Evolutionary conservation across 1,140 invertebrate species (phyloP).

Genomic region (Papilio machaon): DNA sequence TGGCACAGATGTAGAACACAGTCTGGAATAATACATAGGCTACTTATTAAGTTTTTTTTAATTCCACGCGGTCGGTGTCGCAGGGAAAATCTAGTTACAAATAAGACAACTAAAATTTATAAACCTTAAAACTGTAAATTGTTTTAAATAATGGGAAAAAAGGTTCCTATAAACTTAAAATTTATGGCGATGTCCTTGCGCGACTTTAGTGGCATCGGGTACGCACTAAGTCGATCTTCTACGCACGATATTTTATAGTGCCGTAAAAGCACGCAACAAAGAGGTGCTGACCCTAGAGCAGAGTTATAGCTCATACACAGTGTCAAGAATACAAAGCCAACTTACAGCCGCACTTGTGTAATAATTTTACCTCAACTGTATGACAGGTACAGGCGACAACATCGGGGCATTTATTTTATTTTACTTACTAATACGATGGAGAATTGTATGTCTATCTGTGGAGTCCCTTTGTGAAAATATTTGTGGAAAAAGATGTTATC

Average conservation of each 20-base stretch:
- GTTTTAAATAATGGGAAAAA: background rate
- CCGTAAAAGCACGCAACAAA: slow-evolving; percentile 22
- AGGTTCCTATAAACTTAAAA: background rate
- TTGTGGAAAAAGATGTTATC: background rate
- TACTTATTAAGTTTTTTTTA: too few relatives aligned
- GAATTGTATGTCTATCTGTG: background rate
- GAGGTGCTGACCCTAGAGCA: slow-evolving; percentile 4
- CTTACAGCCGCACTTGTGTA: slow-evolving; percentile 8
- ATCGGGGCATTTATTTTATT: background rate
- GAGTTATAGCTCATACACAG: slow-evolving; percentile 23
- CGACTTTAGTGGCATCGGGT: slow-evolving; percentile 1
- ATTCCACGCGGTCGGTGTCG: too few relatives aligned
- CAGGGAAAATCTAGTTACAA: too few relatives aligned
- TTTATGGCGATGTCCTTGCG: background rate
- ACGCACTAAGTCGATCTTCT: slow-evolving; percentile 21
- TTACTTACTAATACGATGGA: background rate
- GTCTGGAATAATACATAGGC: too few relatives aligned
- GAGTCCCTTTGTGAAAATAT: background rate
- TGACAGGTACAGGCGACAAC: slow-evolving; percentile 2
- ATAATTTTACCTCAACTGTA: slow-evolving; percentile 24
- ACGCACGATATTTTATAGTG: slow-evolving; percentile 22
- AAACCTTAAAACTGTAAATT: background rate
- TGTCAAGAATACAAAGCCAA: slow-evolving; percentile 24
- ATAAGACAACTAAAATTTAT: background rate
- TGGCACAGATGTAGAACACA: too few relatives aligned